A percentile compares a stretch with the other conserved stretches of the same genome.
Evolutionary conservation across 1,140 invertebrate genomes (phyloP).

Genomic region (Heliothis subflexa): DNA sequence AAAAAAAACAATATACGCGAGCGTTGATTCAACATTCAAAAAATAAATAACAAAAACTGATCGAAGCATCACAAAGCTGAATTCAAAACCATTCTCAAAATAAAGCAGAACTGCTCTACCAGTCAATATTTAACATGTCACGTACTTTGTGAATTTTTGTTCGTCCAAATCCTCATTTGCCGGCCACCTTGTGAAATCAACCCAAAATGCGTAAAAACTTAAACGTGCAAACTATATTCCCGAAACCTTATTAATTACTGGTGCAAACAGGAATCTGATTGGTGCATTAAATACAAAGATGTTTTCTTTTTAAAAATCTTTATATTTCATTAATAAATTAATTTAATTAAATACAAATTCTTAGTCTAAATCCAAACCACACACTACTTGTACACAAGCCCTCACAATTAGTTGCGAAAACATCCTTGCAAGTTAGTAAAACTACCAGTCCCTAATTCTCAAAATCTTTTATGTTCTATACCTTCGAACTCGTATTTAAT

Average conservation of each 20-base stretch:
- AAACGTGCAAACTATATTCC: slow-evolving; percentile 5
- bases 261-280: neutral
- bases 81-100: neutral
- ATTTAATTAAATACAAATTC: neutral
- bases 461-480: neutral
- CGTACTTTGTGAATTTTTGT: slow-evolving; percentile 14
- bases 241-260: neutral
- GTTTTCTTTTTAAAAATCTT: neutral
- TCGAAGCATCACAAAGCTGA: neutral
- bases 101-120: neutral
- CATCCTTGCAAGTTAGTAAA: slow-evolving; percentile 28
- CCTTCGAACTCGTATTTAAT: slow-evolving; percentile 10
- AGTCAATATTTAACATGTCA: neutral
- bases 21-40: neutral
- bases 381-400: slow-evolving; percentile 11
- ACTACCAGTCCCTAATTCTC: slow-evolving; percentile 29
- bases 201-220: neutral
- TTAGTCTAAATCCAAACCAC: slow-evolving; percentile 14
- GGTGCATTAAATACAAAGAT: slow-evolving; percentile 29
- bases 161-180: neutral
- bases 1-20: too few species aligned
- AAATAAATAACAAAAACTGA: neutral
- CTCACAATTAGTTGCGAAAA: slow-evolving; percentile 34
- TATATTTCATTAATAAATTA: neutral
- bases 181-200: slow-evolving; percentile 1